A percentile compares a stretch with the other conserved stretches of the same genome.
These are phyloP conservation scores for Drosophila teissieri DNA, from an alignment of 1,140 invertebrate species.

Conservation along the genomic window DNA sequence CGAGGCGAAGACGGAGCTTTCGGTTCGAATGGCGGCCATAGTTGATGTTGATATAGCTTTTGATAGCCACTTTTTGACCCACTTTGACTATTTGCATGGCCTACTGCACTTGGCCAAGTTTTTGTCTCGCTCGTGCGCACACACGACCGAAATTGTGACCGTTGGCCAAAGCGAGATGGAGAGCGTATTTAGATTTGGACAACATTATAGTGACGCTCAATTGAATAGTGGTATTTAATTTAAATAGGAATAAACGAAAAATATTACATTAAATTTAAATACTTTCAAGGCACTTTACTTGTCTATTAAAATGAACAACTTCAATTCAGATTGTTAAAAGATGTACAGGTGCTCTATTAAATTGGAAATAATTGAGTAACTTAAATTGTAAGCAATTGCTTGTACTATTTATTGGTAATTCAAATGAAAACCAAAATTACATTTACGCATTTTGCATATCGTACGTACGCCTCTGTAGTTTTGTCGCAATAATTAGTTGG, in stretches of 20 bases:
- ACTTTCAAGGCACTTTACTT: too few relatives aligned
- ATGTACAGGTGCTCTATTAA: too few relatives aligned
- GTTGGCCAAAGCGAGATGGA: constrained; percentile 26
- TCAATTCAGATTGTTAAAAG: too few relatives aligned
- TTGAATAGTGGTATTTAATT: not conserved
- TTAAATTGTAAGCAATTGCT: too few relatives aligned
- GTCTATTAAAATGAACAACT: too few relatives aligned
- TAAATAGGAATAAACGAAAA: too few relatives aligned
- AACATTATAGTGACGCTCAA: constrained; percentile 12
- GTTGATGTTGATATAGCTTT: constrained; percentile 60
- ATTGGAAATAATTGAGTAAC: too few relatives aligned
- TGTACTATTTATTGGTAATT: not conserved
- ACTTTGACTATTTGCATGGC: constrained; percentile 83
- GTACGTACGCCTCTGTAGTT: constrained; percentile 35
- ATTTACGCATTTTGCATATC: constrained; percentile 50
- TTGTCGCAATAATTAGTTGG: constrained; percentile 74
- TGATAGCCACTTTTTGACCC: constrained; percentile 74
- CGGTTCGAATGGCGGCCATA: constrained; percentile 36
- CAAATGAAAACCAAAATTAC: constrained; percentile 34
- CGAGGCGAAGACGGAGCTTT: constrained; percentile 32
- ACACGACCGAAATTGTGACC: constrained; percentile 31
- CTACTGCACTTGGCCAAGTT: constrained; percentile 84
- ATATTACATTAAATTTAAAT: too few relatives aligned
- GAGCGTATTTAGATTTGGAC: constrained; percentile 11
- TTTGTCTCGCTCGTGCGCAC: constrained; percentile 67